These are phyloP conservation scores for Homarus gammarus DNA, from an alignment of 2,888 invertebrate species.

Conservation along the genomic window DNA sequence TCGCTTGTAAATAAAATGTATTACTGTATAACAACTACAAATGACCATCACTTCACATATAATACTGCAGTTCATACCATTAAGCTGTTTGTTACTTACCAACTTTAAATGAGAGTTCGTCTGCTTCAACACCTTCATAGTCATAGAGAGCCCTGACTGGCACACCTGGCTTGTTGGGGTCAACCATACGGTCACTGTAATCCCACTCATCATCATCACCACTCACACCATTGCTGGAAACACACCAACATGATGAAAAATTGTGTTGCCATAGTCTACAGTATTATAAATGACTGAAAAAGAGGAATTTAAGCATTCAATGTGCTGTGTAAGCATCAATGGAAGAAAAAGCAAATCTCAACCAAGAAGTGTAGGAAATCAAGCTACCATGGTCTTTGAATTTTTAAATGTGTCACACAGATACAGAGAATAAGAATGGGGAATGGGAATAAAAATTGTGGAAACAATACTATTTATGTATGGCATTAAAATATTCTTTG, in stretches of 20 bases:
- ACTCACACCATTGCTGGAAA: slow-evolving; percentile 76
- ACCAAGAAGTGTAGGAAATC: too few species aligned
- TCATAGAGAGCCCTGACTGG: slow-evolving; percentile 97
- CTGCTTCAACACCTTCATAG: slow-evolving; percentile 97
- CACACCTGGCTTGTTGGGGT: slow-evolving; percentile 95
- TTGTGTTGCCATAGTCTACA: not conserved
- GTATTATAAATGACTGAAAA: not conserved
- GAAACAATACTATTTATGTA: too few species aligned
- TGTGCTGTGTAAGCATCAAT: not conserved
- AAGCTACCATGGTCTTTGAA: too few species aligned
- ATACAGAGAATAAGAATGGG: too few species aligned
- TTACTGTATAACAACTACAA: too few species aligned
- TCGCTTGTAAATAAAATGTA: too few species aligned
- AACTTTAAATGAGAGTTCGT: slow-evolving; percentile 97
- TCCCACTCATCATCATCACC: slow-evolving; percentile 88
- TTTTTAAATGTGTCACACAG: too few species aligned
- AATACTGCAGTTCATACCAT: not conserved
- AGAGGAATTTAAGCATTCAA: not conserved
- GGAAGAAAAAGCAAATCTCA: not conserved
- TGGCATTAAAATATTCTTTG: too few species aligned
- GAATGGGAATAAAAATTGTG: too few species aligned
- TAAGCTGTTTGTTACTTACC: too few species aligned
- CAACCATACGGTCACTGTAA: slow-evolving; percentile 88
- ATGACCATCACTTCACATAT: too few species aligned
- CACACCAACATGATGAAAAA: slow-evolving; percentile 76